These are phyloP conservation scores for Bombus breviceps DNA, from an alignment of 1,140 invertebrate genomes.

Conservation along the genomic window DNA sequence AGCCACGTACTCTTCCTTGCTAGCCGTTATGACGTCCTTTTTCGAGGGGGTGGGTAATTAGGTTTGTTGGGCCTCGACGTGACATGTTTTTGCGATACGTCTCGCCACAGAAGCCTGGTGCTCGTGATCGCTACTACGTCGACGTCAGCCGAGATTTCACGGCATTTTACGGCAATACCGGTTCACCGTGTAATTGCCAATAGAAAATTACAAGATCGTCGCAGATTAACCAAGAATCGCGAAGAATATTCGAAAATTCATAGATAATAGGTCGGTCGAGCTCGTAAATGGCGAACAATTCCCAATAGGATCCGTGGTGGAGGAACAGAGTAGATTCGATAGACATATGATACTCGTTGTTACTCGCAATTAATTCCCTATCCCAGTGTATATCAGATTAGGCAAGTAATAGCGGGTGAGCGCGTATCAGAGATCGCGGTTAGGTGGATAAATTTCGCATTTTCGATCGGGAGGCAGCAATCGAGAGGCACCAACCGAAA, in stretches of 20 bases:
- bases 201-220: background rate
- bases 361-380: constrained; percentile 27
- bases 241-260: background rate
- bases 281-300: background rate
- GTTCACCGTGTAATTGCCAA: background rate
- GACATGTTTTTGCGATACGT: constrained; percentile 21
- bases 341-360: background rate
- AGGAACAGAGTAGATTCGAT: background rate
- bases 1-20: constrained; percentile 21
- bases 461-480: constrained; percentile 4
- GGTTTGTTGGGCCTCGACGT: constrained; percentile 22
- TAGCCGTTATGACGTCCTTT: constrained; percentile 15
- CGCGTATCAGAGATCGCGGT: constrained; percentile 16
- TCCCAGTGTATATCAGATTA: constrained; percentile 37
- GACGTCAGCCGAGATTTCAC: background rate
- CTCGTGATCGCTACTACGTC: background rate
- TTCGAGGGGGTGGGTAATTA: constrained; percentile 10
- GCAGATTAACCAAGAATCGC: background rate
- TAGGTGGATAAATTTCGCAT: constrained; percentile 16
- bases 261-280: background rate
- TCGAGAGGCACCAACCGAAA: background rate
- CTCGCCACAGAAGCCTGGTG: background rate
- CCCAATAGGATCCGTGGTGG: too few relatives aligned
- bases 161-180: background rate
- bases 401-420: constrained; percentile 5